Percentiles rank a stretch among this genome's conserved stretches.
phyloP scores from a whole-genome alignment of 2,797 vertebrate genomes.

The Acanthurus leucopareius region DNA sequence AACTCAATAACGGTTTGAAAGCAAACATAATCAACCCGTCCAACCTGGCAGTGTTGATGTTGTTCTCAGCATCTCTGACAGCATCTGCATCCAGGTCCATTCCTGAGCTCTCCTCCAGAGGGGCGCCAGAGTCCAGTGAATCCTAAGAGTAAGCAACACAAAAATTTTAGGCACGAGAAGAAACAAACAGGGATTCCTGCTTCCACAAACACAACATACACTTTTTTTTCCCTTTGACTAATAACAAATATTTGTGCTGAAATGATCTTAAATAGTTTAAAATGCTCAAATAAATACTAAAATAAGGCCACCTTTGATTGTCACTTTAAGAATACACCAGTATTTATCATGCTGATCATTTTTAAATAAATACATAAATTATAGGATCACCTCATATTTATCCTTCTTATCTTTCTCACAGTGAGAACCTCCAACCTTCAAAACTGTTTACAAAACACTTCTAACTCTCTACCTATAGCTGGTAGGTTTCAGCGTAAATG shows the following conservation, averaged over 20 bases:
- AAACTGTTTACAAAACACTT: background rate
- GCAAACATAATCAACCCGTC: constrained; percentile 7
- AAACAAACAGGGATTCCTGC: background rate
- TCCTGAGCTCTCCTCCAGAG: constrained; percentile 85
- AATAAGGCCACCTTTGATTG: no score
- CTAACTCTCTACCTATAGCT: background rate
- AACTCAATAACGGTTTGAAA: background rate
- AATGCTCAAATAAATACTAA: no score
- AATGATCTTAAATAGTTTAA: background rate
- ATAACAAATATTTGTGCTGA: background rate
- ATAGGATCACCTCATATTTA: background rate
- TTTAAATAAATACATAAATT: no score
- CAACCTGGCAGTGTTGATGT: constrained; percentile 89
- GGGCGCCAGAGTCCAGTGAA: constrained; percentile 57
- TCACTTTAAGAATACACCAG: no score
- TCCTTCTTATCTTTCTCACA: background rate
- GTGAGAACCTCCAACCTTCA: no score
- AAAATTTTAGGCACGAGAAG: background rate
- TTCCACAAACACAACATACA: background rate
- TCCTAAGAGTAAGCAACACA: constrained; percentile 61
- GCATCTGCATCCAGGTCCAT: constrained; percentile 87
- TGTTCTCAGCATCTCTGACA: constrained; percentile 85
- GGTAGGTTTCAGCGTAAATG: background rate
- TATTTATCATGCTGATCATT: no score
- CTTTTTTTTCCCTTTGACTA: constrained; percentile 24